These are phyloP conservation scores for Trachops cirrhosus DNA, from an alignment of 2,797 vertebrate genomes.

Conservation along the genomic window DNA sequence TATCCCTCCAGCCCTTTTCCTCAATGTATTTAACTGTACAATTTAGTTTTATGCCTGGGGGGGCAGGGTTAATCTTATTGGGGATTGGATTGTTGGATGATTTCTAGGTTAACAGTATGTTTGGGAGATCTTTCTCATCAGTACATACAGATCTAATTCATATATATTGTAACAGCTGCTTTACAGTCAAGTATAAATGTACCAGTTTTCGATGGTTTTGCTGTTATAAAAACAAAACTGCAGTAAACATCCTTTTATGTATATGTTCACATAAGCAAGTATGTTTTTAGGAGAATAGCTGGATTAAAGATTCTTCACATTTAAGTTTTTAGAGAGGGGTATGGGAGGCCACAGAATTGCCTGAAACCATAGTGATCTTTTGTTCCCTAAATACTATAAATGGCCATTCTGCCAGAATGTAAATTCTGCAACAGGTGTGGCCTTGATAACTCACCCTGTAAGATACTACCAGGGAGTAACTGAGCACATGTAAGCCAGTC, in stretches of 20 bases:
- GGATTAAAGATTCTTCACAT: background rate
- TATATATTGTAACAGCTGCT: background rate
- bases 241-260: background rate
- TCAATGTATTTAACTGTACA: background rate
- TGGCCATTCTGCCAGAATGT: background rate
- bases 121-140: background rate
- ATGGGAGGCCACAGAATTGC: background rate
- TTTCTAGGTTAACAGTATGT: background rate
- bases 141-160: background rate
- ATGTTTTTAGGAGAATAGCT: background rate
- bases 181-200: conserved; percentile 10
- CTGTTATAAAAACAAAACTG: conserved; percentile 9
- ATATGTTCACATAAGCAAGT: background rate
- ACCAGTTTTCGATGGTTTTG: background rate
- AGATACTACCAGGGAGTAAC: background rate
- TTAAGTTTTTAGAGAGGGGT: background rate
- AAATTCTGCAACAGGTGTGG: background rate
- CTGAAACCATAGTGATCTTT: background rate
- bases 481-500: background rate
- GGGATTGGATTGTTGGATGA: background rate
- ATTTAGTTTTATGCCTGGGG: background rate
- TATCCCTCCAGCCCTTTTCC: background rate
- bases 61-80: background rate
- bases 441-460: background rate
- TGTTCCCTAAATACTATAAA: background rate